Evolutionary conservation across 1,140 invertebrate genomes (phyloP), one percentile per base, ranked within the genome.

Genomic region (Rhopalosiphum padi): DNA sequence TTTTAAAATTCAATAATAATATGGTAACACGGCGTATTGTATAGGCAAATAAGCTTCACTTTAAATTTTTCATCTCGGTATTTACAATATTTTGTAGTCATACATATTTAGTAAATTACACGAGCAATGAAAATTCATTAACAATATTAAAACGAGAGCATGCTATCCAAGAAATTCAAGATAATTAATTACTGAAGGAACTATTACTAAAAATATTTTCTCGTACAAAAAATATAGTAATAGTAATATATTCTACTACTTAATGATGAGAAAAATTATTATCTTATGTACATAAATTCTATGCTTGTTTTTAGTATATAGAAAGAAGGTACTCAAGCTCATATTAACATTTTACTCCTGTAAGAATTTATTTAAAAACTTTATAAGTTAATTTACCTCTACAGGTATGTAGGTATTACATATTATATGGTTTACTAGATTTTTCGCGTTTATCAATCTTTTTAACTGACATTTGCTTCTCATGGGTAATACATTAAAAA

Each of bases 361-460:
- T 22, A 55, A 55, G 23, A 89, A 55, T 89, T 89, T 55, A 37
- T 89, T 41, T 89, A 4, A 37, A 41, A 55, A 25, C 22, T 89
- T 89, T 35, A 37, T 41, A 89, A 89, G 37, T 89, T 89, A 55
- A 89, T 89, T 55, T 89, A 89, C 53, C 7, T 30, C 53, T 8
- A 48, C 9, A 46, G 41, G 41, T 41, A 41, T 41, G 41, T 48
- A 48, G 11, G 48, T 48, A 48, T 48, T 48, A 48, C 11, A 48
- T 48, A 46, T 46, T 46, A 18, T 18, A 48, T 48, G 37, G 35
- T 53, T 89, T 53, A 53, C 87, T 9, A 22, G 22, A 89, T 53
- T 89, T 53, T 55, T 86, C 37, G n/a, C 1, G 35, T 48, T 55
- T 55, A 89, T 89, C 48, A 89, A 55, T 41, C 9, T 41, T 18